phyloP scores from a whole-genome alignment of 2,797 vertebrate genomes.

The Enteromius anoplus region DNA sequence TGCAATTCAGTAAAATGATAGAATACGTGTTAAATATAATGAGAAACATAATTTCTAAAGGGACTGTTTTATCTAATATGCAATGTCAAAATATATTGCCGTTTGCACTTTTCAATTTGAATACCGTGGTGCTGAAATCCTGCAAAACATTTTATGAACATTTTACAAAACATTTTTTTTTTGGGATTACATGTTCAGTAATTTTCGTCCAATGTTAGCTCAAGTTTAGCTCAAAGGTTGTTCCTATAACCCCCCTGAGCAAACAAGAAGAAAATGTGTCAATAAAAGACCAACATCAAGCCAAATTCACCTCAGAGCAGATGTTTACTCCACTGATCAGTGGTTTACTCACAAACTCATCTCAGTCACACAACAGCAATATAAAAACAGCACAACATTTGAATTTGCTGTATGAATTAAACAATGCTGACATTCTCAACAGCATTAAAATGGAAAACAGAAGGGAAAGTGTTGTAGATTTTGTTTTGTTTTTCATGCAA shows the following conservation, averaged over 20 bases:
- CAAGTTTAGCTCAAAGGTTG: neutral
- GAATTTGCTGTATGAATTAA: neutral
- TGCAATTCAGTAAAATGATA: neutral
- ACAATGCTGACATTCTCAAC: neutral
- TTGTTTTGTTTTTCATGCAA: neutral
- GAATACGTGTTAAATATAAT: neutral
- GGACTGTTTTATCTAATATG: neutral
- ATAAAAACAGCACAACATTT: neutral
- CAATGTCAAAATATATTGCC: neutral
- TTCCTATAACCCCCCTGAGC: neutral
- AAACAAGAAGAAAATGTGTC: neutral
- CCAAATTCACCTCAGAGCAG: constrained; percentile 2
- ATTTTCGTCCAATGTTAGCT: neutral
- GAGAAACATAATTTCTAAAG: neutral
- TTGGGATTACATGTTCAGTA: neutral
- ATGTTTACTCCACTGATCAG: neutral
- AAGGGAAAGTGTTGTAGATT: neutral
- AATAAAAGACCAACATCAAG: constrained; percentile 2
- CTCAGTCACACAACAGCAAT: neutral
- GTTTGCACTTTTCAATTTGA: neutral
- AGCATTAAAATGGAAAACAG: neutral
- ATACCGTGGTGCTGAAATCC: neutral
- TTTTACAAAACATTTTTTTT: neutral
- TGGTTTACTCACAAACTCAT: neutral
- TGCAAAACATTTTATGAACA: neutral